Conservation (phyloP, 2,888 invertebrate genomes). For the Troides oblongomaculatus region DNA sequence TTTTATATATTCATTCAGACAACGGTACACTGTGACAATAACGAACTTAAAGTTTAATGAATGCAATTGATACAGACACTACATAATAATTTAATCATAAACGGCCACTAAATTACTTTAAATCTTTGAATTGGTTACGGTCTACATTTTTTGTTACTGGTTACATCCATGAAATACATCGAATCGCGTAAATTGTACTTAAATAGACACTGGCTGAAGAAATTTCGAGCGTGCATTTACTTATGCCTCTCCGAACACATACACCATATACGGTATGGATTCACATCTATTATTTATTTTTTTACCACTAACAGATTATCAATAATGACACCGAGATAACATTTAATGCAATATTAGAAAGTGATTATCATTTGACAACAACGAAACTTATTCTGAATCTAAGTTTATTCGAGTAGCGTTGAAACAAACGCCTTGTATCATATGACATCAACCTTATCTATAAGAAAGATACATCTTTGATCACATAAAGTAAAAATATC, state of each 20-base stretch:
- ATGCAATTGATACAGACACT: constrained; percentile 67
- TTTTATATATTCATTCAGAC: constrained; percentile 80
- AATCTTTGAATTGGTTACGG: constrained; percentile 47
- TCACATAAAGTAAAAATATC: constrained; percentile 32
- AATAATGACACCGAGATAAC: constrained; percentile 26
- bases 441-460: constrained; percentile 33
- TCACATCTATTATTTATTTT: constrained; percentile 9
- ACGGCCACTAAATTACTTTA: constrained; percentile 52
- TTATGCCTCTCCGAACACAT: constrained; percentile 28
- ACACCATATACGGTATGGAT: constrained; percentile 8
- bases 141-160: constrained; percentile 50
- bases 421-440: constrained; percentile 30
- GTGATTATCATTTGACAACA: constrained; percentile 17
- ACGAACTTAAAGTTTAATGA: constrained; percentile 75
- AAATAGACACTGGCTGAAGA: constrained; percentile 38
- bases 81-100: constrained; percentile 56
- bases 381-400: constrained; percentile 16
- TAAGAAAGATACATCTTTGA: constrained; percentile 37
- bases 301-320: constrained; percentile 22
- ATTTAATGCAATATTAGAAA: constrained; percentile 18
- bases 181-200: constrained; percentile 51
- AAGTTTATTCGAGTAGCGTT: constrained; percentile 33
- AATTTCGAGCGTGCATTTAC: constrained; percentile 19
- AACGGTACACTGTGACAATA: constrained; percentile 81
- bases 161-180: constrained; percentile 45